phyloP scores from a whole-genome alignment of 2,888 invertebrate species.

The Melieria crassipennis region DNA sequence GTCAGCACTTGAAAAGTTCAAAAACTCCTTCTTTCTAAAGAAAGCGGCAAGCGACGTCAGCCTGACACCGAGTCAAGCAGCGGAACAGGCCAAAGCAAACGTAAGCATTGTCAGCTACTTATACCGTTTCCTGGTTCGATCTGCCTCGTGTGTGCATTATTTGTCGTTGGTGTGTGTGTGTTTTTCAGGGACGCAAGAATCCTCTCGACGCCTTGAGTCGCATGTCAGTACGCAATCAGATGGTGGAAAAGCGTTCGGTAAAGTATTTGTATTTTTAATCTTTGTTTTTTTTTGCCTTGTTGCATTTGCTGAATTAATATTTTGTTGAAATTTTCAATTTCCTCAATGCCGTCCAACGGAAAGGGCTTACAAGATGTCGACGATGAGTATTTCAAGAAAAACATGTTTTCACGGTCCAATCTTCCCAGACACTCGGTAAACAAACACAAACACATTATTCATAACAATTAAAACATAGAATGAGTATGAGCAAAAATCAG shows the following conservation, averaged over 20 bases:
- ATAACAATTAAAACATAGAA: background rate
- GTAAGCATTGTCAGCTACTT: constrained; percentile 46
- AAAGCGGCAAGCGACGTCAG: constrained; percentile 57
- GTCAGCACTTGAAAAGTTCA: background rate
- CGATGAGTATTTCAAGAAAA: constrained; percentile 53
- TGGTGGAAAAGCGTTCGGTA: constrained; percentile 56
- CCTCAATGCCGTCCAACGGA: background rate
- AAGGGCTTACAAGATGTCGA: constrained; percentile 59
- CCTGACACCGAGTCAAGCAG: constrained; percentile 57
- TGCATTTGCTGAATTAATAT: background rate
- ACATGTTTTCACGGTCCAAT: constrained; percentile 49
- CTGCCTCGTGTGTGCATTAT: background rate
- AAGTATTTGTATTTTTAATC: background rate
- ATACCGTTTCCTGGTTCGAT: background rate
- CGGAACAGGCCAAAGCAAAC: constrained; percentile 47
- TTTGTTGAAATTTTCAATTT: background rate
- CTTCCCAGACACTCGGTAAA: constrained; percentile 42
- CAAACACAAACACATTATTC: too few species aligned
- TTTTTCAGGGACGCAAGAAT: constrained; percentile 51
- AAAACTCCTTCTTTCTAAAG: constrained; percentile 37
- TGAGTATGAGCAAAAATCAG: background rate
- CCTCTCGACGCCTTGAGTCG: constrained; percentile 61
- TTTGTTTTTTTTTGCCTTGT: background rate
- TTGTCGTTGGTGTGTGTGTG: background rate
- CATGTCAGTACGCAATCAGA: constrained; percentile 46